Percentiles rank a stretch among this genome's conserved stretches.
phyloP scores from a whole-genome alignment of 2,797 vertebrate genomes.

The Oreochromis mossambicus region DNA sequence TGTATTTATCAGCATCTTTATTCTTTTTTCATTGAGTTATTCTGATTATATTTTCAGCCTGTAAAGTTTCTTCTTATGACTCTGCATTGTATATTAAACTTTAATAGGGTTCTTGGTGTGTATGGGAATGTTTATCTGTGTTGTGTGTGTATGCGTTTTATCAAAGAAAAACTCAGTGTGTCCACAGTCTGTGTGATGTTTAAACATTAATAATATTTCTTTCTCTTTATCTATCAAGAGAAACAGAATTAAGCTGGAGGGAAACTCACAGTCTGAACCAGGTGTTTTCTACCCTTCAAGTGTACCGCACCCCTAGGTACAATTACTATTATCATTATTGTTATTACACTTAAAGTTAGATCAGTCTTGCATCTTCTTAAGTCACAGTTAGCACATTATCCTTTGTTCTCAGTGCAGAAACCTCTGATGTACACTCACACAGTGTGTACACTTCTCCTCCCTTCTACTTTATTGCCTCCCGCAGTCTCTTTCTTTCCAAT shows the following conservation, averaged over 20 bases:
- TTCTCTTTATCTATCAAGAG: conserved; percentile 2
- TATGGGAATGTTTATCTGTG: not conserved
- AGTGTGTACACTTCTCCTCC: not conserved
- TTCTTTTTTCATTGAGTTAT: not conserved
- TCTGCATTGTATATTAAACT: conserved; percentile 5
- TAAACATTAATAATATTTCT: conserved; percentile 23
- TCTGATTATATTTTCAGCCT: not conserved
- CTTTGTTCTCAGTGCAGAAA: not conserved
- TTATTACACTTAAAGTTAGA: not conserved
- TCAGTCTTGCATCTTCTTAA: not conserved
- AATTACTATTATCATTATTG: not conserved
- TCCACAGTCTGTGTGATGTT: not conserved
- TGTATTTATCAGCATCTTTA: not conserved
- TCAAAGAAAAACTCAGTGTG: not conserved
- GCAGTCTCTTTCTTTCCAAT: conserved; percentile 1
- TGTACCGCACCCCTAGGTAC: not conserved
- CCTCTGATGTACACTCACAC: not conserved
- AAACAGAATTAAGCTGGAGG: not conserved
- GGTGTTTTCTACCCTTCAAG: not conserved
- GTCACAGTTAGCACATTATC: not conserved
- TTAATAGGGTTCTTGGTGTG: not conserved
- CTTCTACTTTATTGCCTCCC: conserved; percentile 5
- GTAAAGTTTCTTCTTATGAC: not conserved
- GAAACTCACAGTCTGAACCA: not conserved
- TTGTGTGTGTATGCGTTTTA: not conserved